Percentiles rank a stretch among this genome's conserved stretches.
phyloP scores from a whole-genome alignment of 1,140 invertebrate species.

The Leucophenga varia region DNA sequence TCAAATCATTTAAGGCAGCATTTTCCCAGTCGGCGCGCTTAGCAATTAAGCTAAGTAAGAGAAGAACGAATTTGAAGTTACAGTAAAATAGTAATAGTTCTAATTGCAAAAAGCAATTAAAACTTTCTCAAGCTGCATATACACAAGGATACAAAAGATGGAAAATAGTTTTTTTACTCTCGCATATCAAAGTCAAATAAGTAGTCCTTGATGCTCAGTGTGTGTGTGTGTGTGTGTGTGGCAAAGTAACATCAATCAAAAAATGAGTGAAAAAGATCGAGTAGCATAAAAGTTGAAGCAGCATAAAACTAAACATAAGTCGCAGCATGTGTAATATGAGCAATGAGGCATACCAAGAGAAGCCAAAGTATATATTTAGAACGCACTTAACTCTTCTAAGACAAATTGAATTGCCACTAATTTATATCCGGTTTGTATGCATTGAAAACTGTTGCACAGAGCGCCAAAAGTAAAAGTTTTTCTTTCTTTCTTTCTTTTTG shows the following conservation, averaged over 20 bases:
- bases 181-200: constrained; percentile 45
- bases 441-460: no score
- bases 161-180: no score
- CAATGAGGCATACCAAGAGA: no score
- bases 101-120: constrained; percentile 55
- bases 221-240: constrained; percentile 4
- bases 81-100: constrained; percentile 50
- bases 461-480: no score
- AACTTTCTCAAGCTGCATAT: constrained; percentile 43
- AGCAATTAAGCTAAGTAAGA: constrained; percentile 17
- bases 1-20: constrained; percentile 2
- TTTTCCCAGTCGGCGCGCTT: constrained; percentile 29
- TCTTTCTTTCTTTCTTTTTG: no score
- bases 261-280: constrained; percentile 51
- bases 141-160: constrained; percentile 14
- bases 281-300: constrained; percentile 34
- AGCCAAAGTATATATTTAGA: constrained; percentile 39
- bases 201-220: no score
- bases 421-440: constrained; percentile 6
- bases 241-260: constrained; percentile 49
- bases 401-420: constrained; percentile 51
- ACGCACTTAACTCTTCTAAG: no score
- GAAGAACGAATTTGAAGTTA: constrained; percentile 34
- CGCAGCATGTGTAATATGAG: background rate
- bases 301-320: constrained; percentile 15